A percentile compares a stretch with the other conserved stretches of the same genome.
phyloP scores from a whole-genome alignment of 1,140 invertebrate species.

The Nasonia vitripennis region DNA sequence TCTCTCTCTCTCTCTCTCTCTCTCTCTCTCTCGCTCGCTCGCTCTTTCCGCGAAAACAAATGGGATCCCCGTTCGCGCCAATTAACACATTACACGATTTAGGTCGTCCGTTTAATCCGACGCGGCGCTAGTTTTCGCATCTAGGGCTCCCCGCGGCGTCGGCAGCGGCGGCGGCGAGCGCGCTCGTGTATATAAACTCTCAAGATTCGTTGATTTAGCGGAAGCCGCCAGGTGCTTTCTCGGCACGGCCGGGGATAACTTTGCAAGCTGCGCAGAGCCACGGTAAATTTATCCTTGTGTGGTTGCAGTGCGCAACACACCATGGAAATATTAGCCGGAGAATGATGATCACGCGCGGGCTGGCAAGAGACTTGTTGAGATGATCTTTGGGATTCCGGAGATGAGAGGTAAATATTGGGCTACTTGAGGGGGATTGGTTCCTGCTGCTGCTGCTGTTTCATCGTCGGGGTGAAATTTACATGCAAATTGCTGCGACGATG shows the following conservation, averaged over 20 bases:
- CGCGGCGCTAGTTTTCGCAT: background rate
- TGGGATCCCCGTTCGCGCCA: conserved; percentile 6
- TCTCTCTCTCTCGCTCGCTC: no score
- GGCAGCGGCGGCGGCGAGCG: no score
- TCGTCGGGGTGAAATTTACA: background rate
- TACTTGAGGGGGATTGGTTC: background rate
- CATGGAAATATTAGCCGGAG: no score
- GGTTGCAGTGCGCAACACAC: background rate
- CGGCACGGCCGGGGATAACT: background rate
- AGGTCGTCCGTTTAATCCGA: conserved; percentile 4
- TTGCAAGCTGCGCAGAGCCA: background rate
- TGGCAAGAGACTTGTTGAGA: background rate
- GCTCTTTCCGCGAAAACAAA: background rate
- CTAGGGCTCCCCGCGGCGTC: background rate
- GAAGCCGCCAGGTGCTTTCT: background rate
- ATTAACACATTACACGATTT: conserved; percentile 30
- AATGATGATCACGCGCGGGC: background rate
- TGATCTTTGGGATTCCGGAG: no score
- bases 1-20: no score
- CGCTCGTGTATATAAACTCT: background rate
- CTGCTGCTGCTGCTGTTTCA: background rate
- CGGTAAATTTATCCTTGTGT: background rate
- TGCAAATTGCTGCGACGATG: background rate
- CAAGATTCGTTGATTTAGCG: conserved; percentile 12
- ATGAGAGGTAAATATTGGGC: background rate